Evolutionary conservation across 2,888 invertebrate genomes (phyloP), one percentile per base, ranked within the genome.

Genomic region (Drosophila engyochracea): DNA sequence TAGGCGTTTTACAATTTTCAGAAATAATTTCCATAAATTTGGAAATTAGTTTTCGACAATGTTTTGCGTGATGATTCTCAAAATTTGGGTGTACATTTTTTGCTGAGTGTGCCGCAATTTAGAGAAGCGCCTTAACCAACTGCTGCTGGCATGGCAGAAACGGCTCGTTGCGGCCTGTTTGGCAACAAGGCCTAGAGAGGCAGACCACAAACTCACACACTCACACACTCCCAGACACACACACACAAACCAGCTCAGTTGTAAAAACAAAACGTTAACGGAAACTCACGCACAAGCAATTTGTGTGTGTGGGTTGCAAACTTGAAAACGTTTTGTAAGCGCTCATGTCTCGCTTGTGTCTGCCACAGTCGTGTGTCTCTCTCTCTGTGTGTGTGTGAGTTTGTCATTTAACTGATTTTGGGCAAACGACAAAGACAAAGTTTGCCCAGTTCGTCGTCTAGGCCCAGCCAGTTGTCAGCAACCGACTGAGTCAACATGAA

Each of bases 401-500:
- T 64, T 78, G 70, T 79, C 67, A 68, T 69, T 71, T 80, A 78
- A 80, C 76, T 71, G 80, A 80, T 78, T 79, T 78, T 59, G 47
- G 64, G 53, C 73, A 78, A 73, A 62, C 63, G 65, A 33, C 58
- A 53, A 51, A 60, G 58, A 37, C 61, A 75, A 69, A 66, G 47
- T 59, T 74, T 59, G 57, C 49, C 49, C 53, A 60, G 61, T 51
- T 65, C 61, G 65, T 65, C 61, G 65, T 59, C 72, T 66, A 65
- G 52, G 65, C 59, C 54, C 61, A 70, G 62, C 54, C 51, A 72
- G 73, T 65, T 77, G 73, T 54, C 66, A 59, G 54, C 53, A 33
- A 66, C 77, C 64, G 77, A 64, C 62, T 63, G 47, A 75, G 57
- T 58, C 62, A 74, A 75, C 67, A 76, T 39, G 57, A 74, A 60